A percentile compares a stretch with the other conserved stretches of the same genome.
Conservation (phyloP, 2,797 vertebrate genomes). For the Hippoglossus hippoglossus region DNA sequence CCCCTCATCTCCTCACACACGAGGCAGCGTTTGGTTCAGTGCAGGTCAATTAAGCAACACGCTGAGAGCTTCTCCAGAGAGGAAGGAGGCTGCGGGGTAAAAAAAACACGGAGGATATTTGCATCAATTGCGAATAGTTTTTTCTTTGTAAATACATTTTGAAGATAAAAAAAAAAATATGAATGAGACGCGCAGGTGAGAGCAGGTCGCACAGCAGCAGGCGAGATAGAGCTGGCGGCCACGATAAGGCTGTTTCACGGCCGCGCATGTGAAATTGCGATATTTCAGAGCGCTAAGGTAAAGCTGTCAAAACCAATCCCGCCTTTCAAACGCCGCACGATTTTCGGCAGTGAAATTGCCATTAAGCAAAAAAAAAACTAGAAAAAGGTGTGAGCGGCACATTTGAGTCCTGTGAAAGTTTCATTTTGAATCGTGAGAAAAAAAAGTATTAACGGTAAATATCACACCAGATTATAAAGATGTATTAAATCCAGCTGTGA, state of each 20-base stretch:
- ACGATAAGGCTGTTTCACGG: constrained; percentile 55
- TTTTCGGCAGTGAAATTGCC: constrained; percentile 21
- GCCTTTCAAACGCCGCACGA: constrained; percentile 32
- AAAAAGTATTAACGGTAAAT: neutral
- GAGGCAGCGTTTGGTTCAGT: too few species aligned
- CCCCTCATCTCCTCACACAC: neutral
- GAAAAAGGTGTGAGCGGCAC: neutral
- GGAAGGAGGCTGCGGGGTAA: constrained; percentile 3
- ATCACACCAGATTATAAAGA: neutral
- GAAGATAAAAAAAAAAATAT: neutral
- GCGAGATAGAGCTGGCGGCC: constrained; percentile 17
- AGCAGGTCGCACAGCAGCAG: constrained; percentile 19
- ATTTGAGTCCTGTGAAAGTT: constrained; percentile 16
- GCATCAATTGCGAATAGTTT: constrained; percentile 33
- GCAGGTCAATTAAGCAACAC: too few species aligned
- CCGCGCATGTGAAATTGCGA: constrained; percentile 49
- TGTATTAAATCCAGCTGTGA: neutral
- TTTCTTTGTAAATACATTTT: constrained; percentile 14
- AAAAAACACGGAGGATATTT: constrained; percentile 1
- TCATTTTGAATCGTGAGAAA: constrained; percentile 2
- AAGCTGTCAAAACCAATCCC: constrained; percentile 44
- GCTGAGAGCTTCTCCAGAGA: too few species aligned
- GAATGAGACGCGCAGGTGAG: constrained; percentile 23
- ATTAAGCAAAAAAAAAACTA: constrained; percentile 30
- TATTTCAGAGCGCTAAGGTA: constrained; percentile 54